Evolutionary conservation across 2,797 vertebrate species (phyloP), one percentile per base, ranked within the genome.

Genomic region (Pipistrellus pipistrellus): DNA sequence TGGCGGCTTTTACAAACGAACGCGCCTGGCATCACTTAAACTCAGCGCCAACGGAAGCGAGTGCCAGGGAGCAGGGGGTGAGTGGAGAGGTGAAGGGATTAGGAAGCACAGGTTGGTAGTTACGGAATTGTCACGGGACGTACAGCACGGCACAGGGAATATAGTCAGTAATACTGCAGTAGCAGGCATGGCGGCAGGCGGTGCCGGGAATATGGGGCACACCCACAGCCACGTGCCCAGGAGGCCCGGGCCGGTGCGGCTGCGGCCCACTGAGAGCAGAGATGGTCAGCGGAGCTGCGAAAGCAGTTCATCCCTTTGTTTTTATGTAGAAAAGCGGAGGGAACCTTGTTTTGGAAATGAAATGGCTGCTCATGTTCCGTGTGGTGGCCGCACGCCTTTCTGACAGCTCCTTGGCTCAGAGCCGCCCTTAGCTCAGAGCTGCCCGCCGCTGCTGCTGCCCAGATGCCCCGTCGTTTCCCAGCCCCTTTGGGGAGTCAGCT

Each of bases 21-120:
- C 8, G 2, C 2, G 0, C 7, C 14, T 51, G 0, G 64, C 35
- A 21, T n/a, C 7, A 25, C 10, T 0, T 55, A 35, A 27, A 25
- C n/a, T 18, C 6, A 27, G 20, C 81, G 66, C 87, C 87, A 77
- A 82, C 9, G 32, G 51, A 82, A 76, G 15, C 8, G 41, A 25
- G 17, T 4, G 41, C 71, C 30, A 25, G 71, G 14, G 71, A 17
- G 71, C 17, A 44, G 38, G 71, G 38, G 71, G 71, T 2, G 41
- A 8, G 71, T 7, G 44, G 1, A 1, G 20, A 18, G 71, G 71
- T 0, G 41, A 4, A 9, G 13, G 38, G 41, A 62, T 14, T 30
- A 44, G 44, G 69, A 1, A 73, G 71, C 0, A 1, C 4, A 30
- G 71, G 5, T 4, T 10, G 71, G 41, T 17, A 1, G 71, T 18